Conservation (phyloP, 2,888 invertebrate genomes). For the Plagodis dolabraria region DNA sequence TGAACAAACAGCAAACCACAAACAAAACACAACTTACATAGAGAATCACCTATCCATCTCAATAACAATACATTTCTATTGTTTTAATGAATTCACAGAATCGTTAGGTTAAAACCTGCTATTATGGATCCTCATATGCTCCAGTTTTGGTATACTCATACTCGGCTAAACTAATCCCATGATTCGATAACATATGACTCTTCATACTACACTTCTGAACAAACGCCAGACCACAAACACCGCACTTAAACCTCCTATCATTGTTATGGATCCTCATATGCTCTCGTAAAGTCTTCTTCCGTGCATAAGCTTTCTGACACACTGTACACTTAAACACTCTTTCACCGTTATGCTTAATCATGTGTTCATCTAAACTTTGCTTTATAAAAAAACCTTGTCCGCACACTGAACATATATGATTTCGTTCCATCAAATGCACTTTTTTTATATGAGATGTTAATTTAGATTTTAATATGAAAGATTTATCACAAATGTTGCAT, state of each 20-base stretch:
- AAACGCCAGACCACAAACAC: conserved; percentile 65
- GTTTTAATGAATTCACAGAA: too few species aligned
- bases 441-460: conserved; percentile 73
- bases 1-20: too few species aligned
- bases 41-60: too few species aligned
- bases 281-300: conserved; percentile 72
- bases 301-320: conserved; percentile 69
- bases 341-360: conserved; percentile 74
- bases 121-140: not conserved
- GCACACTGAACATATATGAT: conserved; percentile 71
- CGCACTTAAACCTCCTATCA: conserved; percentile 73
- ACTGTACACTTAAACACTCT: conserved; percentile 68
- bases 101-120: too few species aligned
- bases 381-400: conserved; percentile 75
- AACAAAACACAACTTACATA: too few species aligned
- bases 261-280: conserved; percentile 79
- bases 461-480: conserved; percentile 71
- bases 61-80: too few species aligned
- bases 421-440: conserved; percentile 73
- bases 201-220: conserved; percentile 76
- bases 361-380: conserved; percentile 71
- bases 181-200: conserved; percentile 74
- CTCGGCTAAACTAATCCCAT: conserved; percentile 65
- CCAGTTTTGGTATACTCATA: conserved; percentile 50
- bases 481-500: conserved; percentile 74